Conservation (phyloP, 2,113 vertebrate genomes). For the Barnardius zonarius region DNA sequence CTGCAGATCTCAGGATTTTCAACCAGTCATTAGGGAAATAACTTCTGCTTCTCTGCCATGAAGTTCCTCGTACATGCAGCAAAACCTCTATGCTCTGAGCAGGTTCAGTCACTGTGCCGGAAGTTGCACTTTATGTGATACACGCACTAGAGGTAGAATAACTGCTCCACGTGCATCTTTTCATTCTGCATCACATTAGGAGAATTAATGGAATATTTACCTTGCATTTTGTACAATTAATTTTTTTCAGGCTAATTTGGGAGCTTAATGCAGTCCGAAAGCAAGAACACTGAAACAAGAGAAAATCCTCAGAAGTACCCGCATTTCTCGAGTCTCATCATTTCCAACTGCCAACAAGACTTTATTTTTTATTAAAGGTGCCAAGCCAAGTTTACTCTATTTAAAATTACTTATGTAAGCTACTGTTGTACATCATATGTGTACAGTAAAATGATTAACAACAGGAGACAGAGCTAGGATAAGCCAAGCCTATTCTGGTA, state of each 20-base stretch:
- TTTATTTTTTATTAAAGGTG: background rate
- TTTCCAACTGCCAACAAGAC: background rate
- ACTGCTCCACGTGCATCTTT: background rate
- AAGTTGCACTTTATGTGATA: background rate
- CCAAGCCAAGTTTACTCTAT: background rate
- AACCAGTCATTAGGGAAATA: conserved; percentile 11
- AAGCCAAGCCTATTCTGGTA: background rate
- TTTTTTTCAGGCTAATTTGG: background rate
- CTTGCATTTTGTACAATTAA: background rate
- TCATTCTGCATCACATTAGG: background rate
- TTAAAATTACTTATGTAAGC: background rate
- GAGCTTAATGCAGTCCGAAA: background rate
- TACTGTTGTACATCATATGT: background rate
- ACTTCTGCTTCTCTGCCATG: background rate
- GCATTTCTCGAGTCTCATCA: background rate
- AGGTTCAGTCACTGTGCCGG: background rate
- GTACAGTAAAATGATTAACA: background rate
- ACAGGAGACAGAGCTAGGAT: background rate
- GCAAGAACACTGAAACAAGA: background rate
- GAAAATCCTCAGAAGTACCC: background rate
- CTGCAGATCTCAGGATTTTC: background rate
- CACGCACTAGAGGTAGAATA: background rate
- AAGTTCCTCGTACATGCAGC: background rate
- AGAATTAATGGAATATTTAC: background rate
- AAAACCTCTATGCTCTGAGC: background rate